Evolutionary conservation across 1,140 invertebrate genomes (phyloP).

Genomic region (Eueides isabella): DNA sequence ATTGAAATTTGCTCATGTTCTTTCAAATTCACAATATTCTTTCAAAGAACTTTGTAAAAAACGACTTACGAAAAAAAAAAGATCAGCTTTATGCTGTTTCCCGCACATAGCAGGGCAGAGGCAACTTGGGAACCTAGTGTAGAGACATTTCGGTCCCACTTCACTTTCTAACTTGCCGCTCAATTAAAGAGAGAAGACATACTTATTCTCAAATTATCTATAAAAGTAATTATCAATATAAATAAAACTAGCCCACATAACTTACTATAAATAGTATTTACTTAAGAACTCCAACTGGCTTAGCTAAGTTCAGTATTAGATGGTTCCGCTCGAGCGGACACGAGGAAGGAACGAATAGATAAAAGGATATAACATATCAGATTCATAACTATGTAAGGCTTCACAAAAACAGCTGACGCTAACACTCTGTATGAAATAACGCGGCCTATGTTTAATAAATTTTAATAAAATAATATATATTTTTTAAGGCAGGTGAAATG

Average conservation of each 20-base stretch:
- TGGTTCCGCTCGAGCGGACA: neutral
- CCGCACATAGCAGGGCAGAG: too few species aligned
- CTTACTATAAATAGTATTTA: neutral
- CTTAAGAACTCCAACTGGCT: neutral
- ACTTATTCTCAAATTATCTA: too few species aligned
- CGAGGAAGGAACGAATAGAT: slow-evolving; percentile 17
- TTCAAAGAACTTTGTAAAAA: neutral
- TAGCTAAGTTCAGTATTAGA: neutral
- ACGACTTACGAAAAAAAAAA: too few species aligned
- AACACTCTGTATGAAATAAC: neutral
- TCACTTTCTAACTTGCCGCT: too few species aligned
- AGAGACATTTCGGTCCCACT: too few species aligned
- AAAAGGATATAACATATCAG: slow-evolving; percentile 22
- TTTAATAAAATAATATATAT: neutral
- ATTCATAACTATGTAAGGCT: slow-evolving; percentile 25
- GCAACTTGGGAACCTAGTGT: too few species aligned
- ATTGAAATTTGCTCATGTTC: neutral
- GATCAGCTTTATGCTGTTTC: too few species aligned
- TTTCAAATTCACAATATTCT: neutral
- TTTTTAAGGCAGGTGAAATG: neutral
- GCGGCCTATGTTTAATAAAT: neutral
- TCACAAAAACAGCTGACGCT: slow-evolving; percentile 10
- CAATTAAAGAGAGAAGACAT: too few species aligned
- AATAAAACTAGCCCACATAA: neutral
- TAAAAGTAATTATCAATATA: too few species aligned